Conservation (phyloP, 2,888 invertebrate genomes). For the Octodonta nipae region DNA sequence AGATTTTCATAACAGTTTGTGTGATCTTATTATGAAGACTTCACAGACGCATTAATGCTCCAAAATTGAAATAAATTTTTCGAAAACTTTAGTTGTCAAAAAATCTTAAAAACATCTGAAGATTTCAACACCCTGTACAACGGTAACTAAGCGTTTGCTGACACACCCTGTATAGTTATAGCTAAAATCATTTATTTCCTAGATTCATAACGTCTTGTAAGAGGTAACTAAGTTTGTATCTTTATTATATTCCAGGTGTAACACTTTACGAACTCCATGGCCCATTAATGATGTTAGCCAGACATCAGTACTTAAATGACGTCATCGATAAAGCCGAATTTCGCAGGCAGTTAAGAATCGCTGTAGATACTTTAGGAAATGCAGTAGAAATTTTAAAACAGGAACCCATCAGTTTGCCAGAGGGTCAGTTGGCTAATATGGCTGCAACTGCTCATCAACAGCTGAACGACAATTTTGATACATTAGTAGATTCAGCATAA, state of each 20-base stretch:
- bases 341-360: conserved; percentile 50
- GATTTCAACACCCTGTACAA: no score
- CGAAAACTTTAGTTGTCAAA: no score
- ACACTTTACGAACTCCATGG: conserved; percentile 71
- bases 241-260: conserved; percentile 55
- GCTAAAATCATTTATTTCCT: no score
- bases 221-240: no score
- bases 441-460: conserved; percentile 41
- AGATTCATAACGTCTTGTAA: no score
- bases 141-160: no score
- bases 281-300: conserved; percentile 57
- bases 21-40: no score
- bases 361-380: conserved; percentile 48
- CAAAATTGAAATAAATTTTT: no score
- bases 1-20: no score
- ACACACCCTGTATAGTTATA: no score
- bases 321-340: conserved; percentile 46
- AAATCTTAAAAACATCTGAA: no score
- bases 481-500: conserved; percentile 23
- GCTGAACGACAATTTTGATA: conserved; percentile 28
- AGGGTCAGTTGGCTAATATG: conserved; percentile 49
- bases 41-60: no score
- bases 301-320: conserved; percentile 47
- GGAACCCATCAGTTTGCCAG: conserved; percentile 52
- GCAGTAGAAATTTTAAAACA: conserved; percentile 47